Evolutionary conservation across 2,797 vertebrate genomes (phyloP).

Genomic region (Pristis pectinata): DNA sequence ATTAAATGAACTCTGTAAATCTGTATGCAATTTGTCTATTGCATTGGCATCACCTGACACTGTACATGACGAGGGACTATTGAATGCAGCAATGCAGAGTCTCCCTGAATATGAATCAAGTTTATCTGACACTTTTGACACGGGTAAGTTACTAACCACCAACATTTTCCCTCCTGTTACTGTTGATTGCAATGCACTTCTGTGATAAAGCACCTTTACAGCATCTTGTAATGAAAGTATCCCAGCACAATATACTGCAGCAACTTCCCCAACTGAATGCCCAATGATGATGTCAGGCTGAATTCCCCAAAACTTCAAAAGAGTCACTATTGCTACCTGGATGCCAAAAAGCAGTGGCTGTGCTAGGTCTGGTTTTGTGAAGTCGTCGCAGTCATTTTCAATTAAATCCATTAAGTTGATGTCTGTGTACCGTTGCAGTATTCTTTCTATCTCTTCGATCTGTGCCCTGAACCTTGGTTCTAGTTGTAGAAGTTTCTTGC

Average conservation of each 20-base stretch:
- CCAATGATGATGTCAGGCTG: slow-evolving; percentile 62
- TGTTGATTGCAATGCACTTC: slow-evolving; percentile 66
- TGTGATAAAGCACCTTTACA: slow-evolving; percentile 70
- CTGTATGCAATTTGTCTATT: slow-evolving; percentile 52
- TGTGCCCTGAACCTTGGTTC: slow-evolving; percentile 67
- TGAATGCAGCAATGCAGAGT: slow-evolving; percentile 69
- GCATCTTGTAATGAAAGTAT: slow-evolving; percentile 74
- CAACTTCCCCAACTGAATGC: slow-evolving; percentile 74
- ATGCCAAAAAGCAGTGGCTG: slow-evolving; percentile 74
- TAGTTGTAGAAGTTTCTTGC: slow-evolving; percentile 59
- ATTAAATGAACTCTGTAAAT: slow-evolving; percentile 52
- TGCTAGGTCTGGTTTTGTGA: slow-evolving; percentile 58
- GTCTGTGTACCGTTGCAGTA: slow-evolving; percentile 56
- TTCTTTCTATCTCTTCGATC: slow-evolving; percentile 61
- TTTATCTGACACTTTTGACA: slow-evolving; percentile 55
- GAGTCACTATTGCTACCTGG: slow-evolving; percentile 65
- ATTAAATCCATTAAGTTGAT: slow-evolving; percentile 54
- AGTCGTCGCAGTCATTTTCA: slow-evolving; percentile 49
- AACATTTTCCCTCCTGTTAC: slow-evolving; percentile 75
- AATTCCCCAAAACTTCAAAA: slow-evolving; percentile 72
- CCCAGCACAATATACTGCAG: slow-evolving; percentile 75
- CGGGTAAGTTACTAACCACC: slow-evolving; percentile 67
- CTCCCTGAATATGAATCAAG: slow-evolving; percentile 54
- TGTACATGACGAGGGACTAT: slow-evolving; percentile 73
- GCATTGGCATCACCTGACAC: slow-evolving; percentile 68